Evolutionary conservation across 2,888 invertebrate genomes (phyloP), one percentile per base, ranked within the genome.

Genomic region (Augiades crinisus): DNA sequence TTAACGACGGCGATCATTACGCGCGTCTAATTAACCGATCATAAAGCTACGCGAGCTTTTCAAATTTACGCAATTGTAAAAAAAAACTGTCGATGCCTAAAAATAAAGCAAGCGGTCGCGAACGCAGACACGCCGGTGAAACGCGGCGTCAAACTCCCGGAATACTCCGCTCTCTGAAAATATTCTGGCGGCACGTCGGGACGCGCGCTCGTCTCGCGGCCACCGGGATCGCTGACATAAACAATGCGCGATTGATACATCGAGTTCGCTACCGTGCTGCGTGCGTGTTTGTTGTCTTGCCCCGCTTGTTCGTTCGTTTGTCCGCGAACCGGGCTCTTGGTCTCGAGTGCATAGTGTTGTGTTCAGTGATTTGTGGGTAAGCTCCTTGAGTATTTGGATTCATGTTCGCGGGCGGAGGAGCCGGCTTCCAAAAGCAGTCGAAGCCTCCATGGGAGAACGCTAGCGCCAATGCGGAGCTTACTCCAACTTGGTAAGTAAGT

Each of bases 401-500:
- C 59, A 87, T 87, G 87, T 86, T 87, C 55, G 86, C 86, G 61
- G 85, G 86, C 2, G 85, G 85, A 5, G 86, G 85, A 17, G 85
- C 86, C 6, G 86, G 85, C 5, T 85, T 86, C 56, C 86, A 86
- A 57, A 86, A 84, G 65, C 82, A 82, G 63, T 81, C 83, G 2
- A 85, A 85, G 56, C 86, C 85, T 33, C 86, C 85, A 12, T 85
- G 85, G 85, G 85, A 86, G 63, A 76, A 64, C 55, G 58, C 68
- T 34, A 75, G 64, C 55, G 53, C 65, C 0, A 68, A 65, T 53
- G 60, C 74, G 1, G 82, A 85, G 44, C 61, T 78, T 5, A 63
- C 79, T 3, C 73, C 72, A 16, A 81, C 70, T 56, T 72, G 83
- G 85, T 85, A 58, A 74, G 81, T 70, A 31, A 40, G 8, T 31